Conservation (phyloP, 1,140 invertebrate genomes). For the Papilio xuthus region DNA sequence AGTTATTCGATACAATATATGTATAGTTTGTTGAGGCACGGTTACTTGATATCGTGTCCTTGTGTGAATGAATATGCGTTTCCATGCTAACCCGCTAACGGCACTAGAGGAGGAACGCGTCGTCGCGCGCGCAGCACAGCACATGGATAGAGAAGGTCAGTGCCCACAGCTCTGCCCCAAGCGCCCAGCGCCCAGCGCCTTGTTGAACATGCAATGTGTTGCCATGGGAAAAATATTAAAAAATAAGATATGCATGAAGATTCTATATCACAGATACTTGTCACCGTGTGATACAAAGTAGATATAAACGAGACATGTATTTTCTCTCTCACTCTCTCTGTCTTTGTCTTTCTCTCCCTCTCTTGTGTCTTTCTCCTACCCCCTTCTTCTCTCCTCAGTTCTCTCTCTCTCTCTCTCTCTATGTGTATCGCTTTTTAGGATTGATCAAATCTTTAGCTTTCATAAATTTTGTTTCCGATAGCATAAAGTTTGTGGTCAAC, state of each 20-base stretch:
- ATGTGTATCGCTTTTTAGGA: background rate
- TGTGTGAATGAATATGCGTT: conserved; percentile 77
- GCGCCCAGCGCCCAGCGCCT: background rate
- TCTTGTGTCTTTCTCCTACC: background rate
- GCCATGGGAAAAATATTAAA: conserved; percentile 17
- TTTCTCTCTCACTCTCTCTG: background rate
- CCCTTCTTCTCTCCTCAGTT: background rate
- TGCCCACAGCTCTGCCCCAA: conserved; percentile 46
- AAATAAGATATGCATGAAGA: background rate
- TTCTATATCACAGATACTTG: background rate
- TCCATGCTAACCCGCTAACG: conserved; percentile 80
- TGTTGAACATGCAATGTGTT: conserved; percentile 41
- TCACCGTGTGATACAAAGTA: background rate
- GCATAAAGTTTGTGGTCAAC: no score
- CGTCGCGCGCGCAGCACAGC: conserved; percentile 76
- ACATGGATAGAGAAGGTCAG: conserved; percentile 90
- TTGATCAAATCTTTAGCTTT: background rate
- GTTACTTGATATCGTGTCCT: conserved; percentile 45
- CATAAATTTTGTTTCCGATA: no score
- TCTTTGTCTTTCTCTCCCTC: no score
- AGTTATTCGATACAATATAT: background rate
- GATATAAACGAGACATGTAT: background rate
- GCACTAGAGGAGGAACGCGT: conserved; percentile 74
- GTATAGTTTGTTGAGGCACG: conserved; percentile 26
- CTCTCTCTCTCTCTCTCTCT: background rate